Conservation (phyloP, 2,888 invertebrate genomes). For the Empis stercorea region DNA sequence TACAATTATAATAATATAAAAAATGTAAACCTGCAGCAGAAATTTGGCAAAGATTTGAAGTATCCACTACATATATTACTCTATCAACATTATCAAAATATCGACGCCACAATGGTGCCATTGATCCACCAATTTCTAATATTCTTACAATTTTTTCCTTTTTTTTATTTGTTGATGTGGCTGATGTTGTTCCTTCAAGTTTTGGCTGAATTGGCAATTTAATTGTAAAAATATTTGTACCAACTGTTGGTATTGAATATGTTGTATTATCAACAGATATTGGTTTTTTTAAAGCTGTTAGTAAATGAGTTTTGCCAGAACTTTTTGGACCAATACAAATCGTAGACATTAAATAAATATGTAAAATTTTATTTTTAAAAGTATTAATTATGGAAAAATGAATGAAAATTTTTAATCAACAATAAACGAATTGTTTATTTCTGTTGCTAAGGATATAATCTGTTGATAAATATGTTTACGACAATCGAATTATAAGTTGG, state of each 20-base stretch:
- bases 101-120: conserved; percentile 71
- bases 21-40: conserved; percentile 61
- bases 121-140: conserved; percentile 66
- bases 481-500: no score
- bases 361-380: background rate
- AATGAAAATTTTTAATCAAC: no score
- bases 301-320: conserved; percentile 67
- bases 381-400: no score
- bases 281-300: conserved; percentile 58
- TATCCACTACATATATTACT: conserved; percentile 69
- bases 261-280: conserved; percentile 62
- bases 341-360: conserved; percentile 30
- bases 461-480: no score
- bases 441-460: no score
- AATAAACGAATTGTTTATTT: no score
- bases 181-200: background rate
- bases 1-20: no score
- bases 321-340: conserved; percentile 68
- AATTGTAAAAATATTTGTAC: conserved; percentile 62
- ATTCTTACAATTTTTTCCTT: conserved; percentile 44
- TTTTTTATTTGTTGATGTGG: conserved; percentile 24
- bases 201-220: conserved; percentile 35
- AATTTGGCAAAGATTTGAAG: conserved; percentile 74
- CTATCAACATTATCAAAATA: conserved; percentile 54
- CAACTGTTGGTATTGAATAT: conserved; percentile 66